Conservation (phyloP, 2,113 vertebrate genomes). For the Tupaia chinensis region DNA sequence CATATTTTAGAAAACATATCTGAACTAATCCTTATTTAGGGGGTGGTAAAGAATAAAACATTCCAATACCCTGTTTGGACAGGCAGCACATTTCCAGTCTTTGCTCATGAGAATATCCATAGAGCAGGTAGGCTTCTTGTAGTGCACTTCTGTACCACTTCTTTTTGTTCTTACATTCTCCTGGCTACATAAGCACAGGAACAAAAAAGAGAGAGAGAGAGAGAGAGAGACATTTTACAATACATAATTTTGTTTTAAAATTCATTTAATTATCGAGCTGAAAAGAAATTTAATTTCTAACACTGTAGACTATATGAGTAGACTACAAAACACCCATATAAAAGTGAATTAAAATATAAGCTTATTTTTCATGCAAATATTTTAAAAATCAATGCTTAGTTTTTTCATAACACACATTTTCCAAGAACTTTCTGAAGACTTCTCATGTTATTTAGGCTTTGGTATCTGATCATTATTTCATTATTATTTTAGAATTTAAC, state of each 20-base stretch:
- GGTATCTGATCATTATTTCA: background rate
- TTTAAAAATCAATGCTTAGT: too few relatives aligned
- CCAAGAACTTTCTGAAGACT: too few relatives aligned
- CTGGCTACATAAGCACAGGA: slow-evolving; percentile 74
- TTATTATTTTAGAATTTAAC: slow-evolving; percentile 38
- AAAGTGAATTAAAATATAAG: too few relatives aligned
- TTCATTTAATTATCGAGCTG: background rate
- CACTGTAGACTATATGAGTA: background rate
- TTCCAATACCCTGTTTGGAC: slow-evolving; percentile 68
- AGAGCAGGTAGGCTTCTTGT: slow-evolving; percentile 78
- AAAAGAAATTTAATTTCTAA: slow-evolving; percentile 49
- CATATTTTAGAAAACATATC: background rate
- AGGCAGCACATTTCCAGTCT: slow-evolving; percentile 79
- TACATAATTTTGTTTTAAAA: slow-evolving; percentile 52
- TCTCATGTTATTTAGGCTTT: background rate
- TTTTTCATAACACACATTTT: too few relatives aligned
- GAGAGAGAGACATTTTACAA: background rate
- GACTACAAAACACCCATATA: too few relatives aligned
- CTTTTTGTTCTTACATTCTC: slow-evolving; percentile 64
- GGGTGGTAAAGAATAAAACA: background rate
- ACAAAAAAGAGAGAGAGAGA: background rate
- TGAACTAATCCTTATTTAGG: background rate
- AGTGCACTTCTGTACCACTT: slow-evolving; percentile 82
- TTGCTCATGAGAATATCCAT: slow-evolving; percentile 76
- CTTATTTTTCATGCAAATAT: too few relatives aligned